Conservation (phyloP, 2,888 invertebrate genomes). For the Rhamphomyia laevipes region DNA sequence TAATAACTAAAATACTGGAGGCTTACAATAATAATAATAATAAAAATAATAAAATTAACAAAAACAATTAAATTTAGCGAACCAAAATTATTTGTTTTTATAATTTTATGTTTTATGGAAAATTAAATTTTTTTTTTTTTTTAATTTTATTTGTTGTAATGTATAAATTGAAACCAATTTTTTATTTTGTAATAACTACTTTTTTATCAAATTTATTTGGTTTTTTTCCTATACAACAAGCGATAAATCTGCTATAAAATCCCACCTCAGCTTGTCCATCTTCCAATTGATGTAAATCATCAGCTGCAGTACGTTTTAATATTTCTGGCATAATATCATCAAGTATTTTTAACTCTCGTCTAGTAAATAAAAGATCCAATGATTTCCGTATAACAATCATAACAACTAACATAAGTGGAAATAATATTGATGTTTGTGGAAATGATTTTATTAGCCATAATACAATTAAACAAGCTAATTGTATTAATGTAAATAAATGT, state of each 20-base stretch:
- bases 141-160: too few species aligned
- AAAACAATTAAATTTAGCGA: too few species aligned
- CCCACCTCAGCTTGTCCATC: conserved; percentile 63
- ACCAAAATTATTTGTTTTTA: too few species aligned
- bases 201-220: conserved; percentile 8
- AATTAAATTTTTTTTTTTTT: too few species aligned
- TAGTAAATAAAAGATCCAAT: conserved; percentile 81
- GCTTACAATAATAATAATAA: too few species aligned
- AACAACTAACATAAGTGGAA: conserved; percentile 94
- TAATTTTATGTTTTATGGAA: conserved; percentile 3
- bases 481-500: conserved; percentile 83
- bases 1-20: not conserved
- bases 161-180: not conserved
- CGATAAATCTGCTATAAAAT: conserved; percentile 46
- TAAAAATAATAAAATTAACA: too few species aligned
- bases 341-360: conserved; percentile 85
- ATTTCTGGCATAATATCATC: conserved; percentile 97
- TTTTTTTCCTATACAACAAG: conserved; percentile 27
- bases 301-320: conserved; percentile 64
- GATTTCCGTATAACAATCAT: conserved; percentile 94
- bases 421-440: conserved; percentile 83
- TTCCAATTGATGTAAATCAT: conserved; percentile 61
- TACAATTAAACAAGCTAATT: conserved; percentile 72
- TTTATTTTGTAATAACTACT: conserved; percentile 8
- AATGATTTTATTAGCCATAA: conserved; percentile 91